These are phyloP conservation scores for Myoxocephalus aenaeus DNA, from an alignment of 2,797 vertebrate species.

Conservation along the genomic window DNA sequence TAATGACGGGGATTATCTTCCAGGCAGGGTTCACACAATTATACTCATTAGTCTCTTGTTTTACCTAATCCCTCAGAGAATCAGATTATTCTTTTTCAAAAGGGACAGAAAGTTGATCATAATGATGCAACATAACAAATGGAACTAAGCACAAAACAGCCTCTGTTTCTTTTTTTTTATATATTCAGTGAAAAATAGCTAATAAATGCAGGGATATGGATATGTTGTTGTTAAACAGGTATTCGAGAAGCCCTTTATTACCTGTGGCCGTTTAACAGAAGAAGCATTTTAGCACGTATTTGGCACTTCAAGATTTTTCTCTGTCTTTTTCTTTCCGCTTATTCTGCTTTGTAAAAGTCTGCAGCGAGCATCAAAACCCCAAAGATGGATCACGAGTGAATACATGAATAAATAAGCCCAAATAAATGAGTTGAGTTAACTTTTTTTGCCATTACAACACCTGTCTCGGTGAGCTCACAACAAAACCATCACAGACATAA, in stretches of 20 bases:
- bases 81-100: constrained; percentile 28
- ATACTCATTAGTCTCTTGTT: constrained; percentile 44
- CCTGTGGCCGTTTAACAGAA: neutral
- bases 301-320: neutral
- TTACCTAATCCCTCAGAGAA: constrained; percentile 46
- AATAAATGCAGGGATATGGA: neutral
- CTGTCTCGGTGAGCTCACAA: neutral
- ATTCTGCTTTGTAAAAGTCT: neutral
- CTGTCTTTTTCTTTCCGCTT: neutral
- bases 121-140: constrained; percentile 10
- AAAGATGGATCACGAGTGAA: neutral
- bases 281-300: neutral
- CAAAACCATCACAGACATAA: neutral
- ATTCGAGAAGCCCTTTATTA: neutral
- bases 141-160: neutral
- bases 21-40: constrained; percentile 32
- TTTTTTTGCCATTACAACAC: neutral
- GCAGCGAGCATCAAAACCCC: neutral
- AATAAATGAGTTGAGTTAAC: neutral
- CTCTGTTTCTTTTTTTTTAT: neutral
- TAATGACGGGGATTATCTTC: constrained; percentile 41
- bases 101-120: constrained; percentile 13
- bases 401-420: neutral
- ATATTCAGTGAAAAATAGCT: neutral
- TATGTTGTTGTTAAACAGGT: neutral